Percentiles rank a stretch among this genome's conserved stretches.
phyloP scores from a whole-genome alignment of 2,113 vertebrate genomes.

The Oreochromis niloticus region DNA sequence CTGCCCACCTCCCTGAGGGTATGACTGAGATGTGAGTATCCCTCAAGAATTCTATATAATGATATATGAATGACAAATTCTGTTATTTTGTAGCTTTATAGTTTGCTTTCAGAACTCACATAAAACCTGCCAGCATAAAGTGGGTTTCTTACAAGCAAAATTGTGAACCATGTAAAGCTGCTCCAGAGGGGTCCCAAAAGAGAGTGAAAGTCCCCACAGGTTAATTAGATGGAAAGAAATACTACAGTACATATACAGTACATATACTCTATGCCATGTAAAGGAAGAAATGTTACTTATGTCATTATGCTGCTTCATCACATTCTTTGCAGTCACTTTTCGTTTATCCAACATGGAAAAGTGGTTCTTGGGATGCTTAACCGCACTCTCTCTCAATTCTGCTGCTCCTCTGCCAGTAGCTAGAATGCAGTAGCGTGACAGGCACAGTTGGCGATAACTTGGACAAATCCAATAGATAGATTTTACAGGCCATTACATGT shows the following conservation, averaged over 20 bases:
- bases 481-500: neutral
- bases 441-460: neutral
- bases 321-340: neutral
- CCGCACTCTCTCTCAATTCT: neutral
- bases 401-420: neutral
- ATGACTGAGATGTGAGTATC: slow-evolving; percentile 94
- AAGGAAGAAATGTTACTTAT: neutral
- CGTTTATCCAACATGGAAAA: neutral
- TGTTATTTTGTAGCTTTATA: neutral
- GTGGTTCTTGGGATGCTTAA: neutral
- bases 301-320: neutral
- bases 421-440: neutral
- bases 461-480: neutral
- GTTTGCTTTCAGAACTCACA: neutral
- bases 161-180: neutral
- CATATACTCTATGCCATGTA: neutral
- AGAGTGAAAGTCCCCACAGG: neutral
- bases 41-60: neutral
- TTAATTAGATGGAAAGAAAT: neutral
- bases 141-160: neutral
- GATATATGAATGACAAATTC: neutral
- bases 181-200: neutral
- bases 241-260: neutral
- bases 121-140: neutral
- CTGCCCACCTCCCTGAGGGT: slow-evolving; percentile 88